Base-by-base conservation (phyloP, 30 jellyfish, hydroid and myxozoan genomes). In the Rhopilema esculentum region DNA sequence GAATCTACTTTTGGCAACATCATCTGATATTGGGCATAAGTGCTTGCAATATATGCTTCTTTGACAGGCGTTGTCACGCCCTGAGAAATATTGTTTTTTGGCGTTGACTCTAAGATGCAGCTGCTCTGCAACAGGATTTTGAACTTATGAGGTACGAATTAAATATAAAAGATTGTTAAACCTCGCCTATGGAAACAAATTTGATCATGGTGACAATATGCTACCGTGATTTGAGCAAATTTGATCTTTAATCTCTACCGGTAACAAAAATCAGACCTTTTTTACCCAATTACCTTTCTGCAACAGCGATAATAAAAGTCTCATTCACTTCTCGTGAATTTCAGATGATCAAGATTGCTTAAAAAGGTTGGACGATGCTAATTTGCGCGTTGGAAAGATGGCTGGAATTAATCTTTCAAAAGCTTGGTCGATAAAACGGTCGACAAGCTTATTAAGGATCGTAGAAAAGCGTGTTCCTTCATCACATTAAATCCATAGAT, bases 381-480 rank as follows among this genome's bases (percentile, higher is more conserved):
- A 40, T 29, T 73, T 40, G 84, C 84, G 57, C 84, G 84, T 73
- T 67, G 68, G 51, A 73, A 73, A 73, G 84, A 73, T 73, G 70
- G 84, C 50, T 67, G 51, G 50, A 28, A 73, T 73, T 16, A 73
- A 73, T 73, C 49, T 30, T 73, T 73, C 25, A 73, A 30, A 48
- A 24, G 71, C 69, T 73, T 67, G 84, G 84, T 73, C 84, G 50
- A 22, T 40, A 73, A 73, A 73, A 73, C 69, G 84, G 50, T 31
- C 27, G 69, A 40, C 71, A 73, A 26, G 70, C 69, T 73, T 73
- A 73, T 73, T 67, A 73, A 66, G 84, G 84, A 73, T 73, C 63
- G 70, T 30, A 16, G 51, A 73, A 73, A 73, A 73, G 84, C 84
- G 84, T 73, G 84, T 73, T 73, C 84, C 50, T 18, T 73, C 84